Conservation (phyloP, 2,888 invertebrate species). For the Eurytoma californica region DNA sequence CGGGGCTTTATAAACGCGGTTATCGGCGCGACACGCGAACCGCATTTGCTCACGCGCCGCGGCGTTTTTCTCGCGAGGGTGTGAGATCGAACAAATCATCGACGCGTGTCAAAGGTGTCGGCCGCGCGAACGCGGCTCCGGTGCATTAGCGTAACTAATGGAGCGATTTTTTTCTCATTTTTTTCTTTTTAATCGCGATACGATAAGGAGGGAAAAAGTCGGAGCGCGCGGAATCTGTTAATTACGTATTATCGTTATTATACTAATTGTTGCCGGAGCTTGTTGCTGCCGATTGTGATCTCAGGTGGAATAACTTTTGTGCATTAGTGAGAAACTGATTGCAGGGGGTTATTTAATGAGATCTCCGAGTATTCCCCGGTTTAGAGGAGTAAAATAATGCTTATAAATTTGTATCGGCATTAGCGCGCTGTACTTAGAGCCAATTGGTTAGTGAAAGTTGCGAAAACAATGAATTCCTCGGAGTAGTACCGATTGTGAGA, state of each 20-base stretch:
- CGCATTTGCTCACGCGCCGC: conserved; percentile 42
- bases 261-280: conserved; percentile 12
- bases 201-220: conserved; percentile 10
- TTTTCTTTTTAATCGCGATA: too few species aligned
- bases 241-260: conserved; percentile 39
- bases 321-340: too few species aligned
- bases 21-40: conserved; percentile 47
- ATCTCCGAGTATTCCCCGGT: too few species aligned
- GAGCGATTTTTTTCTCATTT: too few species aligned
- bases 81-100: conserved; percentile 24
- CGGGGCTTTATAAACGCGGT: conserved; percentile 3
- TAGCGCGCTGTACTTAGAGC: too few species aligned
- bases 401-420: too few species aligned
- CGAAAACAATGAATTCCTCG: too few species aligned
- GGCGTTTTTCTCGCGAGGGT: background rate
- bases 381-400: too few species aligned
- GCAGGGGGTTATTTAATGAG: too few species aligned
- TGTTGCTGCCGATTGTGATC: background rate
- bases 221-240: conserved; percentile 21
- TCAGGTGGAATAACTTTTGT: background rate
- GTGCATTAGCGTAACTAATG: background rate
- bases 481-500: too few species aligned
- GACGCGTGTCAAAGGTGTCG: conserved; percentile 35
- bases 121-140: too few species aligned
- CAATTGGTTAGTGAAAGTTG: too few species aligned